A percentile compares a stretch with the other conserved stretches of the same genome.
phyloP scores from a whole-genome alignment of 1,140 invertebrate genomes.

The Globodera rostochiensis region DNA sequence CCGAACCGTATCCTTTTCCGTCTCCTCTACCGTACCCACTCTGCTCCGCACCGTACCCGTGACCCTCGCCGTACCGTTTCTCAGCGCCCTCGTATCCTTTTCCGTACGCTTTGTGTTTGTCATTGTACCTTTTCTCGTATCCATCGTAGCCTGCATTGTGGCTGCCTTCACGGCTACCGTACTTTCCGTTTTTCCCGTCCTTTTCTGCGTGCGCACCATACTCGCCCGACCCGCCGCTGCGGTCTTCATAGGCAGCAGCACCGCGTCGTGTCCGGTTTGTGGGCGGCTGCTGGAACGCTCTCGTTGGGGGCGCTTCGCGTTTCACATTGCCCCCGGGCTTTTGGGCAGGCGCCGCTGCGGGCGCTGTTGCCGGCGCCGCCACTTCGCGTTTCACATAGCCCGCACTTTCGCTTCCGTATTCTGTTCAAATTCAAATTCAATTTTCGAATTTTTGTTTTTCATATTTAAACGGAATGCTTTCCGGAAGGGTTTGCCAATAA shows the following conservation, averaged over 20 bases:
- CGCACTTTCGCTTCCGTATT: background rate
- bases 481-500: no score
- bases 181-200: background rate
- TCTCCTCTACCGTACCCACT: slow-evolving; percentile 1
- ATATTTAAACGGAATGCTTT: no score
- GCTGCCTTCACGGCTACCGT: background rate
- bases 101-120: no score
- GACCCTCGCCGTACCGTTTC: background rate
- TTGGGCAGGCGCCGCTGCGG: background rate
- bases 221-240: background rate
- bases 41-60: background rate
- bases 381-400: background rate
- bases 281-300: no score
- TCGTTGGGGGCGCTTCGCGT: no score
- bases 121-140: background rate
- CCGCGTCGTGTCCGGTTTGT: background rate
- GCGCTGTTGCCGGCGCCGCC: background rate
- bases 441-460: no score
- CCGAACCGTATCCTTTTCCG: background rate
- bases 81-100: background rate
- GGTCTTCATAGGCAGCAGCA: background rate
- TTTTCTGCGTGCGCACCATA: background rate
- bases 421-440: background rate
- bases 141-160: background rate
- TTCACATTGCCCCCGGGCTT: background rate